Percentiles rank a stretch among this genome's conserved stretches.
phyloP scores from a whole-genome alignment of 2,113 vertebrate species.

The Urocitellus parryii region DNA sequence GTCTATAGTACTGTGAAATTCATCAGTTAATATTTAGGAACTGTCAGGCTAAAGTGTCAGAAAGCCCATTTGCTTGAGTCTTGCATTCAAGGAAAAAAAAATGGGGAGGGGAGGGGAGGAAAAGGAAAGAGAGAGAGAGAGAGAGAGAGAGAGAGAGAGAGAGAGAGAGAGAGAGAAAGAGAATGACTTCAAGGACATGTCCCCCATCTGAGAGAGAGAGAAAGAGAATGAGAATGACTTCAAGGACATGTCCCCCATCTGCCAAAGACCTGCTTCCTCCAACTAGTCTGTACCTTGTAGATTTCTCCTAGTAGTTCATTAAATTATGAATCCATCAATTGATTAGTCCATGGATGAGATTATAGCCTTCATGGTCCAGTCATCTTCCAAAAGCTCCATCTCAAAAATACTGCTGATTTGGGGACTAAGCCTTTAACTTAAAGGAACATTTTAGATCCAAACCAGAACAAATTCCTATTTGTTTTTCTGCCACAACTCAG shows the following conservation, averaged over 20 bases:
- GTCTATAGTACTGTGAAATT: neutral
- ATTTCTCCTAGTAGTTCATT: neutral
- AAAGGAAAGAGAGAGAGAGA: too few species aligned
- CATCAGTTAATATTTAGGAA: conserved; percentile 7
- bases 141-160: too few species aligned
- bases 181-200: too few species aligned
- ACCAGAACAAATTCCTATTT: neutral
- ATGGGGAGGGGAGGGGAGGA: too few species aligned
- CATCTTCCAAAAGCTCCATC: neutral
- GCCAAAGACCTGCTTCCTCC: neutral
- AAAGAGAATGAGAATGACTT: neutral
- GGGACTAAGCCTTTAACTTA: neutral
- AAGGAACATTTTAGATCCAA: neutral
- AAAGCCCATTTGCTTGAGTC: conserved; percentile 18
- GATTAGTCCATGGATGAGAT: neutral
- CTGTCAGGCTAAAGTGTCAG: neutral
- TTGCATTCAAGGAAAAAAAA: neutral
- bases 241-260: neutral
- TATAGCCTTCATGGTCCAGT: neutral
- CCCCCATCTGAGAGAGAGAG: too few species aligned
- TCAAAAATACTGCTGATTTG: neutral
- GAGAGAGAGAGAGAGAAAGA: too few species aligned
- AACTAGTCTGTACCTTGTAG: neutral
- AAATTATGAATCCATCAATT: neutral
- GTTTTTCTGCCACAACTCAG: neutral